A percentile compares a stretch with the other conserved stretches of the same genome.
phyloP scores from a whole-genome alignment of 2,888 invertebrate genomes.

The Ormyrus thymus region DNA sequence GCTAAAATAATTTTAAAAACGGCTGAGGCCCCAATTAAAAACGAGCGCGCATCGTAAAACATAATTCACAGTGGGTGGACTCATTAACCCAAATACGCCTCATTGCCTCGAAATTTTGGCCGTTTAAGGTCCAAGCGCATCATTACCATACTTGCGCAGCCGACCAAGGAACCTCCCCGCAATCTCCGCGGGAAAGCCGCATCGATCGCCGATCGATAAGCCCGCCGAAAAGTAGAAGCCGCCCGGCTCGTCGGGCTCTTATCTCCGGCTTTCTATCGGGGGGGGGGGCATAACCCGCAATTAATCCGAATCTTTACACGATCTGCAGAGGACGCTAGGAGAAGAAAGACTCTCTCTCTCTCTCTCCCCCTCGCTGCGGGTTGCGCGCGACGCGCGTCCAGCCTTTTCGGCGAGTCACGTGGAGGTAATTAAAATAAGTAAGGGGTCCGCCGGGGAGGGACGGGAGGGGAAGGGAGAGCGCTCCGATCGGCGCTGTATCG shows the following conservation, averaged over 20 bases:
- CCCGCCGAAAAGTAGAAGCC: background rate
- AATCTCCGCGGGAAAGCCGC: too few relatives aligned
- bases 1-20: too few relatives aligned
- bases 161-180: too few relatives aligned
- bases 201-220: constrained; percentile 5
- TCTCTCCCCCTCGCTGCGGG: too few relatives aligned
- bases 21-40: too few relatives aligned
- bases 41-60: too few relatives aligned
- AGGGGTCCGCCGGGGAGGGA: constrained; percentile 60
- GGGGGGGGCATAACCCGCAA: constrained; percentile 44
- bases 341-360: constrained; percentile 10
- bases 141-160: too few relatives aligned
- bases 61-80: too few relatives aligned
- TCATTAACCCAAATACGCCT: too few relatives aligned
- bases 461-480: background rate
- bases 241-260: background rate
- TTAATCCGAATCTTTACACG: constrained; percentile 49
- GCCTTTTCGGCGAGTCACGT: constrained; percentile 71
- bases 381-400: background rate
- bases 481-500: background rate
- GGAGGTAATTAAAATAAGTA: constrained; percentile 73
- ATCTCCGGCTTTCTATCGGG: constrained; percentile 51
- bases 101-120: too few relatives aligned
- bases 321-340: constrained; percentile 20
- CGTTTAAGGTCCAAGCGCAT: too few relatives aligned